Evolutionary conservation across 2,888 invertebrate species (phyloP), one percentile per base, ranked within the genome.

Genomic region (Acronicta psi): DNA sequence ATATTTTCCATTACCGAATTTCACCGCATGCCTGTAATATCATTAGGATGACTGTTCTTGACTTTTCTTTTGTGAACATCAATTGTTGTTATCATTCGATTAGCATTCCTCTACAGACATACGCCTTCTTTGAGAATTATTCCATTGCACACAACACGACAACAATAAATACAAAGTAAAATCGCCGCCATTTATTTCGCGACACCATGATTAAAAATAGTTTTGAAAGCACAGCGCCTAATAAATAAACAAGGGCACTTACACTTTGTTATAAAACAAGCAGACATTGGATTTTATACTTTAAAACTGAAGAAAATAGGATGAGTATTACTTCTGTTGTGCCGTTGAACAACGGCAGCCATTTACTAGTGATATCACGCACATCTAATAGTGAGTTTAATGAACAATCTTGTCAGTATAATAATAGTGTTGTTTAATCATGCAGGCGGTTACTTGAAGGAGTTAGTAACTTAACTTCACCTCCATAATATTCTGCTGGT

Each of bases 281-380:
- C 11, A 29, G 13, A 20, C 54, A 7, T 18, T 10, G 13, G 8
- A 59, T 17, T 49, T 23, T 41, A 25, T 40, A 42, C 47, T 29
- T 11, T 44, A 9, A 4, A 23, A 6, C 11, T 0, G 8, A 9
- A 37, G 31, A 7, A 0, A 13, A 25, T 45, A 42, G 40, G 55
- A 37, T 20, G n/a, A 31, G 31, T 34, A 20, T 66, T 41, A 18
- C n/a, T 53, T 49, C 36, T 8, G 20, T 7, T 8, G 16, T 11
- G 14, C 25, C 38, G 54, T 40, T 7, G 31, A 18, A 45, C 13
- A 45, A 51, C 57, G 31, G 20, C 34, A 50, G 49, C 40, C 40
- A 56, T 55, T 55, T 53, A 43, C 49, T 52, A 67, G 62, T 62
- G 43, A 62, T 59, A 68, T 56, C 58, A 73, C 63, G 63, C 63